phyloP scores from a whole-genome alignment of 2,888 invertebrate genomes.

The Glyphotaelius pellucidus region DNA sequence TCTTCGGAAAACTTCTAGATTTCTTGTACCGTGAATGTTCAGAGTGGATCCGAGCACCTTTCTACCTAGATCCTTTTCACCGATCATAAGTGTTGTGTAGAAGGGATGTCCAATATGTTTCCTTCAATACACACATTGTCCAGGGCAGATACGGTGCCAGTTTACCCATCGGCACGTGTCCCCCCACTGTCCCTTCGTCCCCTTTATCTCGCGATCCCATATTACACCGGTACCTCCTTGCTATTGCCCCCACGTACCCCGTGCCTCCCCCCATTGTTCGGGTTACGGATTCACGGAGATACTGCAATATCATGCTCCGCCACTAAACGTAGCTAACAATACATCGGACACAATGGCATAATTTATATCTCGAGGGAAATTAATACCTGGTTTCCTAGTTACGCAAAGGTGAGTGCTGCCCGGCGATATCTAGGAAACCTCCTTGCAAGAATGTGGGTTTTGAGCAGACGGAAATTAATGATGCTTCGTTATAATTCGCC shows the following conservation, averaged over 20 bases:
- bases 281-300: constrained; percentile 49
- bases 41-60: neutral
- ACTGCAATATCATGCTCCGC: constrained; percentile 50
- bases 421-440: neutral
- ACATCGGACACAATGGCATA: constrained; percentile 37
- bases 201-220: constrained; percentile 12
- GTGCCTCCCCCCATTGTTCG: constrained; percentile 38
- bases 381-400: constrained; percentile 3
- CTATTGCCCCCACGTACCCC: neutral
- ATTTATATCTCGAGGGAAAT: constrained; percentile 45
- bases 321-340: constrained; percentile 43
- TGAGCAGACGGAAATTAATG: neutral
- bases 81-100: neutral
- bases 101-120: constrained; percentile 28
- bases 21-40: neutral
- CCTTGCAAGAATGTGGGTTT: neutral
- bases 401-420: neutral
- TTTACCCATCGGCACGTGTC: neutral
- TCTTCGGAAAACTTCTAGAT: neutral
- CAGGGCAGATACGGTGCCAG: neutral
- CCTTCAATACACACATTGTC: neutral
- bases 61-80: neutral
- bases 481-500: neutral
- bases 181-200: constrained; percentile 15
- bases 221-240: neutral